Evolutionary conservation across 2,888 invertebrate genomes (phyloP).

Genomic region (Nipponacmea schrenckii): DNA sequence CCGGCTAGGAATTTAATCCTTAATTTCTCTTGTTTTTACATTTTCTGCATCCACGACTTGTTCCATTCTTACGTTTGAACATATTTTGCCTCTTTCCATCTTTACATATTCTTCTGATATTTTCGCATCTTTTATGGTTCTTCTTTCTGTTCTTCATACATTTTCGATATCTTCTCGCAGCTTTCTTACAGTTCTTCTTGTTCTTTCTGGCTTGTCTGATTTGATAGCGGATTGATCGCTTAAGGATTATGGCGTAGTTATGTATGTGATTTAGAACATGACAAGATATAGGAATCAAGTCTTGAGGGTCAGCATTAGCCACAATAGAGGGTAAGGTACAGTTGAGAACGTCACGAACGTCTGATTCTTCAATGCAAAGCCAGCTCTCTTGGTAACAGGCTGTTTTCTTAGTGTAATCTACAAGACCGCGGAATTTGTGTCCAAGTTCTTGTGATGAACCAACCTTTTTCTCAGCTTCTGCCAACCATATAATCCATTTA

Average conservation of each 20-base stretch:
- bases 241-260: background rate
- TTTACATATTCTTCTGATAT: too few relatives aligned
- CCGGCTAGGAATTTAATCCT: too few relatives aligned
- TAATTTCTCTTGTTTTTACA: too few relatives aligned
- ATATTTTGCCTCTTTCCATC: too few relatives aligned
- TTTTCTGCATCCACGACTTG: too few relatives aligned
- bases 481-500: background rate
- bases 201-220: background rate
- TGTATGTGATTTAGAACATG: background rate
- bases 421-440: background rate
- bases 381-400: background rate
- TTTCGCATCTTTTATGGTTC: background rate
- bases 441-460: background rate
- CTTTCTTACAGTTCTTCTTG: background rate
- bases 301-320: background rate
- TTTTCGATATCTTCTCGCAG: background rate
- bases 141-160: background rate
- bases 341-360: background rate
- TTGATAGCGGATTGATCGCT: background rate
- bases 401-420: background rate
- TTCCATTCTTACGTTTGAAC: too few relatives aligned
- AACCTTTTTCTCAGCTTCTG: background rate
- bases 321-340: background rate
- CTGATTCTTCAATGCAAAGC: background rate
- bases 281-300: background rate